Conservation (phyloP, 35 echinoderm and acorn worm genomes). For the Antedon bifida region DNA sequence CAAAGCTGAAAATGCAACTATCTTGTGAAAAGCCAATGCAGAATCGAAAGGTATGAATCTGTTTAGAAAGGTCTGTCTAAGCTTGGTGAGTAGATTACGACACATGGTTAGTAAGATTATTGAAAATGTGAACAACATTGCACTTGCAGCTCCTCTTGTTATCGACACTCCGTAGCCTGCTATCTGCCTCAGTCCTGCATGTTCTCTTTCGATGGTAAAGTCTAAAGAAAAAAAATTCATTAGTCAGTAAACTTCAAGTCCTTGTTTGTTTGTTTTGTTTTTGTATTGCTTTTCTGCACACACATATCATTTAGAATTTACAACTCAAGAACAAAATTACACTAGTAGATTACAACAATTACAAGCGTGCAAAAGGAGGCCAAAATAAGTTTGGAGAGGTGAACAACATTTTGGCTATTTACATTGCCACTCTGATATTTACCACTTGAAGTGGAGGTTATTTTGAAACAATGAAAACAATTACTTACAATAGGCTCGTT, state of each 20-base stretch:
- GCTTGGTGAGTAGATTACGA: conserved; percentile 47
- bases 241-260: too few species aligned
- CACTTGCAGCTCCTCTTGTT: conserved; percentile 41
- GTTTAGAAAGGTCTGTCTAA: conserved; percentile 45
- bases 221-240: conserved; percentile 3
- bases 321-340: too few species aligned
- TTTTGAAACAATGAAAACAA: neutral
- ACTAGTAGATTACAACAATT: too few species aligned
- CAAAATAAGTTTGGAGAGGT: too few species aligned
- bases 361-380: too few species aligned
- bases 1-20: conserved; percentile 35
- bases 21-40: conserved; percentile 41
- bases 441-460: too few species aligned
- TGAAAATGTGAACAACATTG: conserved; percentile 39
- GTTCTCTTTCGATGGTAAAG: conserved; percentile 38
- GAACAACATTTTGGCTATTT: too few species aligned
- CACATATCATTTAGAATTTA: too few species aligned
- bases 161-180: conserved; percentile 42
- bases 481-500: conserved; percentile 34
- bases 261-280: too few species aligned
- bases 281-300: too few species aligned
- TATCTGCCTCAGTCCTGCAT: conserved; percentile 32
- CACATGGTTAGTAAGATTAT: conserved; percentile 31
- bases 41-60: conserved; percentile 57
- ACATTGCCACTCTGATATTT: too few species aligned